These are phyloP conservation scores for Drepana falcataria DNA, from an alignment of 2,888 invertebrate species.

Conservation along the genomic window DNA sequence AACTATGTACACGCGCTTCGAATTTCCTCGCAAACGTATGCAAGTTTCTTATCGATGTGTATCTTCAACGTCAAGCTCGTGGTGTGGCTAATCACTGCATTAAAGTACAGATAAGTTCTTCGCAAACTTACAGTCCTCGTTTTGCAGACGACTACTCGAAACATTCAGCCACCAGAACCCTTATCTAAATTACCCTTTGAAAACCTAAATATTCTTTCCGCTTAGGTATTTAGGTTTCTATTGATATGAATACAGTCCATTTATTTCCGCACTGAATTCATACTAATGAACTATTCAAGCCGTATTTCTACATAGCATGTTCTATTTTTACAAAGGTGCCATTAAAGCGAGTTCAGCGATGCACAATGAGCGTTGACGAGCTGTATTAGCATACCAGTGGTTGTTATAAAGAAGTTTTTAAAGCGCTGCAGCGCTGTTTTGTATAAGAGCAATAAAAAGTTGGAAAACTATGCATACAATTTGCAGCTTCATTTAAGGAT, in stretches of 20 bases:
- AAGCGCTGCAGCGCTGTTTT: conserved; percentile 21
- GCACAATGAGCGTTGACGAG: conserved; percentile 58
- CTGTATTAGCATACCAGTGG: conserved; percentile 55
- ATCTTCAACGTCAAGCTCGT: no score
- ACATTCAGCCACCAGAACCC: no score
- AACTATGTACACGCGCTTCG: no score
- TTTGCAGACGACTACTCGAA: no score
- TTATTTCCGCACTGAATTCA: conserved; percentile 4
- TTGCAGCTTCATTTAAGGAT: not conserved
- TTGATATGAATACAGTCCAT: not conserved
- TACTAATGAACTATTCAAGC: conserved; percentile 43
- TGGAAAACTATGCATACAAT: not conserved
- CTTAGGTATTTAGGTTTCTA: not conserved
- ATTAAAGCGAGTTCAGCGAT: conserved; percentile 26
- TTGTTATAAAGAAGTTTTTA: conserved; percentile 29
- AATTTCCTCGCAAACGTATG: no score
- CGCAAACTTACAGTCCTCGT: no score
- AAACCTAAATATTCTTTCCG: no score
- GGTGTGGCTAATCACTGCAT: no score
- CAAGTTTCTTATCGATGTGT: no score
- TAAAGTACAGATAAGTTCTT: no score
- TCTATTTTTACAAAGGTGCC: conserved; percentile 29
- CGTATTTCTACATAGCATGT: conserved; percentile 18
- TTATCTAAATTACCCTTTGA: no score
- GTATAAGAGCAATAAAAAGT: conserved; percentile 30